These are phyloP conservation scores for Eutrigla gurnardus DNA, from an alignment of 2,797 vertebrate genomes.

Conservation along the genomic window DNA sequence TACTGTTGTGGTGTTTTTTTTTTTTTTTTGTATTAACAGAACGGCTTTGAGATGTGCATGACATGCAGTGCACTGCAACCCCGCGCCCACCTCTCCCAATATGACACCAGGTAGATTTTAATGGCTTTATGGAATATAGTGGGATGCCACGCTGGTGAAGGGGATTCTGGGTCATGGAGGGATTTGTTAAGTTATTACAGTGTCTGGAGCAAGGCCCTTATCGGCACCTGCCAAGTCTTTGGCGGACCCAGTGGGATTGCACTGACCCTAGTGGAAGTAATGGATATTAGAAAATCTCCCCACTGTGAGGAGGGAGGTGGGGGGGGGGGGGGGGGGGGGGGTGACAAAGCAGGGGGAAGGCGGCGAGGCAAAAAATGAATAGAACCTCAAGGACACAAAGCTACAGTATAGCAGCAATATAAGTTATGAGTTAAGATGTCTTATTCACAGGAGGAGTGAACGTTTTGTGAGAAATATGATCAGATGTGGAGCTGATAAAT, in stretches of 20 bases:
- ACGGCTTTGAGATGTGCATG: conserved; percentile 54
- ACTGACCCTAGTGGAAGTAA: conserved; percentile 88
- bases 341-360: conserved; percentile 72
- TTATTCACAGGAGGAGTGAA: conserved; percentile 21
- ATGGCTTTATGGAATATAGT: conserved; percentile 84
- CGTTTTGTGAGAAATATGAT: conserved; percentile 11
- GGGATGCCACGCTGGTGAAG: conserved; percentile 77
- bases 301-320: conserved; percentile 70
- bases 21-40: conserved; percentile 62
- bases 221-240: conserved; percentile 86
- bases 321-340: conserved; percentile 56
- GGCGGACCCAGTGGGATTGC: conserved; percentile 82
- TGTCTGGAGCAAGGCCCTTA: conserved; percentile 86
- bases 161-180: conserved; percentile 85
- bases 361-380: conserved; percentile 68
- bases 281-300: conserved; percentile 88
- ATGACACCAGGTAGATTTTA: conserved; percentile 82
- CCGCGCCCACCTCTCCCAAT: conserved; percentile 59
- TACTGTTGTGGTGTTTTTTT: conserved; percentile 33
- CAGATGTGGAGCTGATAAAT: conserved; percentile 10
- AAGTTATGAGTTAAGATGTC: conserved; percentile 44
- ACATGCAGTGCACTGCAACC: conserved; percentile 59
- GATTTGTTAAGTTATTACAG: conserved; percentile 89
- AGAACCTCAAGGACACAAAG: conserved; percentile 80
- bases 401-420: conserved; percentile 28